Percentiles rank a stretch among this genome's conserved stretches.
These are phyloP conservation scores for Halictus rubicundus DNA, from an alignment of 1,140 invertebrate genomes.

Conservation along the genomic window DNA sequence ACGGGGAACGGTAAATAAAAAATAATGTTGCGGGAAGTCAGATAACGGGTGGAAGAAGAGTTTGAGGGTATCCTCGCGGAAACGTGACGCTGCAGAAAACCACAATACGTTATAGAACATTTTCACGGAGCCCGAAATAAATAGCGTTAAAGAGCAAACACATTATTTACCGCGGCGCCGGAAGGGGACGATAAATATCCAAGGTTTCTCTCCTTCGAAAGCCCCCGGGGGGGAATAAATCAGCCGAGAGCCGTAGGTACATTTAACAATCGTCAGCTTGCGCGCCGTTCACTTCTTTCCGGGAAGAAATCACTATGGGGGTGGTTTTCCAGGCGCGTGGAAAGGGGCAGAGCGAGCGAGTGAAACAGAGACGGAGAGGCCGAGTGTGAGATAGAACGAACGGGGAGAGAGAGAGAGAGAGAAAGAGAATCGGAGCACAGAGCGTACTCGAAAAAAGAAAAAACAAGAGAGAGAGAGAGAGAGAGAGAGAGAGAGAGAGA, in stretches of 20 bases:
- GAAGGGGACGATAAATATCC: slow-evolving; percentile 48
- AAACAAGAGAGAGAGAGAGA: no score
- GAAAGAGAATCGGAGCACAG: slow-evolving; percentile 11
- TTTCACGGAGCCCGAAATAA: slow-evolving; percentile 16
- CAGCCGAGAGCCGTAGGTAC: slow-evolving; percentile 32
- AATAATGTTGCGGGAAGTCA: no score
- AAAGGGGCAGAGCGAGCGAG: no score
- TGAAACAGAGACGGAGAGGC: no score
- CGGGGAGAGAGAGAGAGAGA: neutral
- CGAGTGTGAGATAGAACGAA: no score
- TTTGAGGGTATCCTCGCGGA: neutral
- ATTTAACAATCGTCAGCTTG: slow-evolving; percentile 51
- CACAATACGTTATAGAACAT: slow-evolving; percentile 18
- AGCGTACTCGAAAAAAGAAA: no score
- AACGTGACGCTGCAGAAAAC: neutral
- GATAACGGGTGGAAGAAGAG: no score
- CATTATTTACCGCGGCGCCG: slow-evolving; percentile 46
- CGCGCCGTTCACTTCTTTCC: slow-evolving; percentile 27
- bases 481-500: no score
- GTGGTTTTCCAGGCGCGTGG: neutral
- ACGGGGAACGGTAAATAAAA: no score
- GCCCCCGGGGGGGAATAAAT: slow-evolving; percentile 37
- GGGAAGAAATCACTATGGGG: slow-evolving; percentile 29
- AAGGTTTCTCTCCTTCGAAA: slow-evolving; percentile 39
- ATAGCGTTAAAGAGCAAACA: slow-evolving; percentile 50